Base-by-base conservation (phyloP, 2,888 invertebrate species). In the Mechanitis mazaeus region DNA sequence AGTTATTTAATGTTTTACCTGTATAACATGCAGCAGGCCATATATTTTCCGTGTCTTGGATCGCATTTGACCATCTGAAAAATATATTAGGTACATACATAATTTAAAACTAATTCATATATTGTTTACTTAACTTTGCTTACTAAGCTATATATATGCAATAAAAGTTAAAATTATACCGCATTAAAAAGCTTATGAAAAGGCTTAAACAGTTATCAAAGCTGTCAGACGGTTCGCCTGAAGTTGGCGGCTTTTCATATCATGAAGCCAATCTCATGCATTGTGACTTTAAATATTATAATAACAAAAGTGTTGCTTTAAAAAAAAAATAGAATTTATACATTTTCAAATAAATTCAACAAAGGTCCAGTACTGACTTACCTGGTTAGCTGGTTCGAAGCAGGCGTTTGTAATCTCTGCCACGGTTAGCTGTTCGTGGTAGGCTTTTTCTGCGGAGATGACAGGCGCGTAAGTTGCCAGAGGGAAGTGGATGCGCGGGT, bases 21-120 rank as follows among this genome's bases (percentile, higher is more conserved):
- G 92, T 97, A 98, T 76, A 98, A 89, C 94, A 98, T 96, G 77
- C 97, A 97, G 85, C 97, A 97, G 20, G 97, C 97, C 97, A 97
- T 94, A 87, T 97, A 97, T 83, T 96, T 96, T 59, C 96, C 96
- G 76, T 95, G 95, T 58, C 96, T 92, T 0, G 97, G 97, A 77
- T 97, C 97, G 79, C 97, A 97, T 84, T 96, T 96, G 55, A 96
- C 96, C 95, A 98, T 96, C 92, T 96, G 93, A 2, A 78, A 81
- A 5, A 31, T 28, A 50, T 50, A 31, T 42, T 42, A 9, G 42
- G 3, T 42, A 9, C 35, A 35, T 35, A 6, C 35, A 5, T 35
- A 35, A 6, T 35, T 35, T 2, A 33, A 50, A 61, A 58, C 45
- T 28, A 33, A 11, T 20, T 20, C 20, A 20, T 20, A 20, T 20